Evolutionary conservation across 2,888 invertebrate genomes (phyloP), one percentile per base, ranked within the genome.

Genomic region (Pristionchus entomophagus): DNA sequence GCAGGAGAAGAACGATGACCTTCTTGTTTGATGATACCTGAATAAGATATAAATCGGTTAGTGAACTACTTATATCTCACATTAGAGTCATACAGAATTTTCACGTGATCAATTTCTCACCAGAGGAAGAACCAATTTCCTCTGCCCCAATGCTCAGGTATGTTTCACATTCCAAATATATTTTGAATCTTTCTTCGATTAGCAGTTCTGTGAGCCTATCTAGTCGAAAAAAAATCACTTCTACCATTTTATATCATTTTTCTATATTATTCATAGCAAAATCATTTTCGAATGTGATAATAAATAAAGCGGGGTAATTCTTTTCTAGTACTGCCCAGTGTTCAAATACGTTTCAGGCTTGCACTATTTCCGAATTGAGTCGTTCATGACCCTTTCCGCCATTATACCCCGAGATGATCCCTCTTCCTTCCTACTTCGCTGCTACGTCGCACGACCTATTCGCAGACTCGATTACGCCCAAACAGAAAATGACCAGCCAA

Each of bases 1-100:
- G 83, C n/a, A 84, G 83, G 4, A 84, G 83, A 0, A 65, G 83
- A 14, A 84, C 49, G 83, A 84, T 84, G 65, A 84, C 38, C 45
- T 53, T 51, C 83, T 84, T 84, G 83, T 84, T 84, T 0, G 83
- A 84, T 1, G 82, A 59, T n/a, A 45, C n/a, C 78, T 51, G 49
- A 51, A 29, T n/a, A 17, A 5, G 51, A 12, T 51, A 51, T 51
- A 19, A 51, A 19, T 51, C 51, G 51, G 12, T 17, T 51, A 17
- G 17, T n/a, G 51, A 19, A 51, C 12, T 51, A 51, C 19, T 51
- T 51, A 51, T 51, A 19, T 19, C 51, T 5, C 62, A 10, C 29
- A 22, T 62, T 26, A n/a, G n/a, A n/a, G n/a, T n/a, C n/a, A n/a
- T n/a, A n/a, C n/a, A n/a, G n/a, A n/a, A n/a, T n/a, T n/a, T n/a